phyloP scores from a whole-genome alignment of 1,140 invertebrate species.

The Drosophila albomicans region DNA sequence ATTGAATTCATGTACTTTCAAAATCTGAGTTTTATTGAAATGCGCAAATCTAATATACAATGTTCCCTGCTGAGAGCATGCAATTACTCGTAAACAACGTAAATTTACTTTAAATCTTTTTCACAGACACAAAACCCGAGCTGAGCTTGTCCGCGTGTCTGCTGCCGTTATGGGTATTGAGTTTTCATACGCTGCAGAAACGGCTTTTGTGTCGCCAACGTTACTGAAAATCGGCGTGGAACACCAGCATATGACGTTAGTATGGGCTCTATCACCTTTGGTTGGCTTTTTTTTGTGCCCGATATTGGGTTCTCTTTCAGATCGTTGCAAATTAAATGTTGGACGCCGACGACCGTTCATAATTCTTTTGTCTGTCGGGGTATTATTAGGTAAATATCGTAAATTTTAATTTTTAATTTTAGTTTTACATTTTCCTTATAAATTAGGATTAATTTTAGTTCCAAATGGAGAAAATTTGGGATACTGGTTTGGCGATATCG shows the following conservation, averaged over 20 bases:
- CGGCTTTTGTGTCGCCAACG: conserved; percentile 98
- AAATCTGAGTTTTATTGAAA: conserved; percentile 6
- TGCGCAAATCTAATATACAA: conserved; percentile 1
- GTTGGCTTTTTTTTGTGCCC: conserved; percentile 97
- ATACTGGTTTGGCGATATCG: conserved; percentile 90
- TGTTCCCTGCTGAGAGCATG: conserved; percentile 5
- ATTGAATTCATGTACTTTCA: conserved; percentile 14
- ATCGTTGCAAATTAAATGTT: conserved; percentile 91
- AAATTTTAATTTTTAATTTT: neutral
- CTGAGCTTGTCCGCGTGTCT: conserved; percentile 94
- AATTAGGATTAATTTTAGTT: conserved; percentile 92
- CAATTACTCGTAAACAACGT: too few species aligned
- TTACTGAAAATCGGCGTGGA: conserved; percentile 96
- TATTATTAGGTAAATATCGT: conserved; percentile 90
- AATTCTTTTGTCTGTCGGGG: conserved; percentile 93
- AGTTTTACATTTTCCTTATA: neutral
- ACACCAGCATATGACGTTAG: conserved; percentile 96
- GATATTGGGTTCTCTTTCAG: conserved; percentile 95
- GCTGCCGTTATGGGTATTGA: conserved; percentile 98
- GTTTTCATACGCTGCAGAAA: conserved; percentile 97
- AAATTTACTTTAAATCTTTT: conserved; percentile 22
- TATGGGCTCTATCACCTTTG: conserved; percentile 96
- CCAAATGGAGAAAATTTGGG: conserved; percentile 96
- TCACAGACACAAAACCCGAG: conserved; percentile 90
- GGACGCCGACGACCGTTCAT: conserved; percentile 97